These are phyloP conservation scores for Esox lucius DNA, from an alignment of 2,797 vertebrate genomes.

Conservation along the genomic window DNA sequence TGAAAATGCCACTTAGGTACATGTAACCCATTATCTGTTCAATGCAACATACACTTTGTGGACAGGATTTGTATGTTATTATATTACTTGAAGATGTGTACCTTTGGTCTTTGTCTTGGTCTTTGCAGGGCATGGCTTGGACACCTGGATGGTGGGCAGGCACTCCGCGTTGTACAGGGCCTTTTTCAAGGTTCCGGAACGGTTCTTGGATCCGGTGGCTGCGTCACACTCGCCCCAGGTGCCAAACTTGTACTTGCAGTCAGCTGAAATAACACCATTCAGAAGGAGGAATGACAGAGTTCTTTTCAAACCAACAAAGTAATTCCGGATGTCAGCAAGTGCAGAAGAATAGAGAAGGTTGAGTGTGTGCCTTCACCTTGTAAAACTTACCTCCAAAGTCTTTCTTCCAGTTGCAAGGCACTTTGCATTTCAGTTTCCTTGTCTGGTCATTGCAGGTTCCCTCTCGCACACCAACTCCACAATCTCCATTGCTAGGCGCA, in stretches of 20 bases:
- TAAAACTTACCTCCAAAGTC: conserved; percentile 81
- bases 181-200: conserved; percentile 83
- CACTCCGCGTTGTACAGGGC: conserved; percentile 85
- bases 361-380: not conserved
- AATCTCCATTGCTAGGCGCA: conserved; percentile 84
- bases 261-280: conserved; percentile 64
- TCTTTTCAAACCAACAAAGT: no score
- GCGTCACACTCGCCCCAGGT: conserved; percentile 85
- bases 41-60: not conserved
- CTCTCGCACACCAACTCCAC: conserved; percentile 80
- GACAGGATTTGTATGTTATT: not conserved
- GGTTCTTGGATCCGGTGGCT: conserved; percentile 72
- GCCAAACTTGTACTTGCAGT: conserved; percentile 91
- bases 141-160: conserved; percentile 78
- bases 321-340: not conserved
- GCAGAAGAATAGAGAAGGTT: not conserved
- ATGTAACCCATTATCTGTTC: not conserved
- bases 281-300: not conserved
- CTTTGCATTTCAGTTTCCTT: conserved; percentile 84
- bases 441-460: conserved; percentile 84
- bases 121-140: conserved; percentile 83
- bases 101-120: conserved; percentile 85
- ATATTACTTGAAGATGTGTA: conserved; percentile 42
- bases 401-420: conserved; percentile 95
- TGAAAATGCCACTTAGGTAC: no score